Conservation (phyloP, 2,113 vertebrate genomes). For the Alexandromys fortis region DNA sequence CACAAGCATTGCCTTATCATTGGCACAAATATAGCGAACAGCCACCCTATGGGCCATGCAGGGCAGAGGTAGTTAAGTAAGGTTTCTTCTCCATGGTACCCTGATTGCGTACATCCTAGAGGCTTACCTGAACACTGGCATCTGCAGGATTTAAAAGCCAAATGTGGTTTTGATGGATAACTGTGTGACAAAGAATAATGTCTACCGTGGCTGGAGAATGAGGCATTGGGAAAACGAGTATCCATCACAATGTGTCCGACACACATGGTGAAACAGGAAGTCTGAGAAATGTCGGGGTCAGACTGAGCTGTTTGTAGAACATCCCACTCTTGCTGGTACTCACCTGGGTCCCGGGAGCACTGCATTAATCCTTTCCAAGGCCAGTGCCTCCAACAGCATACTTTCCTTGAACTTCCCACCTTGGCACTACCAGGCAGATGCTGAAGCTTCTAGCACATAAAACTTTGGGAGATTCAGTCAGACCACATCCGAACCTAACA, state of each 20-base stretch:
- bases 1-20: not conserved
- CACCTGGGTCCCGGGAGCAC: not conserved
- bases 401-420: not conserved
- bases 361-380: not conserved
- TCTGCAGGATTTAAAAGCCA: constrained; percentile 6
- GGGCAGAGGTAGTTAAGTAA: not conserved
- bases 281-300: not conserved
- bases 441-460: not conserved
- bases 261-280: not conserved
- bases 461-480: not conserved
- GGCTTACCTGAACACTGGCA: not conserved
- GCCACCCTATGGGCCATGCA: not conserved
- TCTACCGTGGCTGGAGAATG: not conserved
- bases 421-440: not conserved
- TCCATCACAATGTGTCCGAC: not conserved
- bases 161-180: not conserved
- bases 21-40: not conserved
- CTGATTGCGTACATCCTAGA: not conserved
- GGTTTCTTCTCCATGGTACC: not conserved
- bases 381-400: not conserved
- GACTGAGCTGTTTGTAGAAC: not conserved
- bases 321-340: not conserved
- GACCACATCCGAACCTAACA: no score
- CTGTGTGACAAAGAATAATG: not conserved
- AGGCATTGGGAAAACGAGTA: not conserved